Evolutionary conservation across 2,797 vertebrate genomes (phyloP).

Genomic region (Tapera naevia): DNA sequence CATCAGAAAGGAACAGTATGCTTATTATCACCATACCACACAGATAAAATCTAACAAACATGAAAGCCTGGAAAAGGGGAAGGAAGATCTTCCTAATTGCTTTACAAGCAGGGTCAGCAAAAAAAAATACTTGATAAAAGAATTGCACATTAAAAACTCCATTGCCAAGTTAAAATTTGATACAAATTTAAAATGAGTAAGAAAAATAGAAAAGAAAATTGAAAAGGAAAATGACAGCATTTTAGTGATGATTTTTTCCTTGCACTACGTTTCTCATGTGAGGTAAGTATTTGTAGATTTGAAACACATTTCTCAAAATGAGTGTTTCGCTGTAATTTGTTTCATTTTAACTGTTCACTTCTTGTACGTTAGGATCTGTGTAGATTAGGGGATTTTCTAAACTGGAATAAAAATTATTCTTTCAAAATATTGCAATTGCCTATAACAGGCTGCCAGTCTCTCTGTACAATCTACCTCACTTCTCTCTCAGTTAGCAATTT

Average conservation of each 20-base stretch:
- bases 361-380: background rate
- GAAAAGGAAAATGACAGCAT: background rate
- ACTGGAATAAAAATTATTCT: background rate
- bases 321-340: background rate
- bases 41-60: conserved; percentile 51
- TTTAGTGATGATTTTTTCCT: background rate
- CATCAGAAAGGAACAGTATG: conserved; percentile 34
- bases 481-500: background rate
- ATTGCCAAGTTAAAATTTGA: background rate
- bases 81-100: background rate
- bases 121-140: background rate
- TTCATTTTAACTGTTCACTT: conserved; percentile 6
- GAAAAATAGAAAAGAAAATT: background rate
- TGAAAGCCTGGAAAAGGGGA: background rate
- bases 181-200: background rate
- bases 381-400: background rate
- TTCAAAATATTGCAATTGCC: background rate
- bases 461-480: background rate
- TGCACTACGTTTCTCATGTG: background rate
- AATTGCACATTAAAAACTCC: background rate
- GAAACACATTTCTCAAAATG: background rate
- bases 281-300: background rate
- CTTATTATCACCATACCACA: background rate
- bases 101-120: background rate
- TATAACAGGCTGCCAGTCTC: background rate